These are phyloP conservation scores for Tortricodes alternella DNA, from an alignment of 2,888 invertebrate genomes.

Conservation along the genomic window DNA sequence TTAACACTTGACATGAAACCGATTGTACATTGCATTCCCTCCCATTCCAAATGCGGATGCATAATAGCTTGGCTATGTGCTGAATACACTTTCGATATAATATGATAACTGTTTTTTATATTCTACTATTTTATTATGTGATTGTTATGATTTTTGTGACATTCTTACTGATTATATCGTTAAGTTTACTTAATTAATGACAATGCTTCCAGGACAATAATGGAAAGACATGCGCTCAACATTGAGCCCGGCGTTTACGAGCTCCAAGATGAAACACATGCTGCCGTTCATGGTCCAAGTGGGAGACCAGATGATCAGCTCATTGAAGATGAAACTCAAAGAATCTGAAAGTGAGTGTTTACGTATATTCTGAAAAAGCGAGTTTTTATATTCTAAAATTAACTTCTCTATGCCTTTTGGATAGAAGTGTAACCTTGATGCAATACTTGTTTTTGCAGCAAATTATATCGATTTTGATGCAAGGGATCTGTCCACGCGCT, in stretches of 20 bases:
- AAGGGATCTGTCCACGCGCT: background rate
- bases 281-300: constrained; percentile 64
- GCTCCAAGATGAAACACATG: constrained; percentile 71
- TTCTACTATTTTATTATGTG: no score
- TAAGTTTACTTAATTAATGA: background rate
- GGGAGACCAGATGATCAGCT: constrained; percentile 51
- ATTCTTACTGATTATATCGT: background rate
- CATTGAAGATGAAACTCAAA: constrained; percentile 44
- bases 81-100: no score
- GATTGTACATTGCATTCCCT: no score
- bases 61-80: no score
- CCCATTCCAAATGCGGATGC: no score
- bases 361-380: no score
- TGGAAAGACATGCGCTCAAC: constrained; percentile 66
- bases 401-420: no score
- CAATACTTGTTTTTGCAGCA: background rate
- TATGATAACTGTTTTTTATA: no score
- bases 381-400: no score
- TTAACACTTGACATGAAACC: no score
- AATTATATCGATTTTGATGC: background rate
- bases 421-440: no score
- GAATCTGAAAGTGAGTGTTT: constrained; percentile 34
- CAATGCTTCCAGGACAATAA: constrained; percentile 48
- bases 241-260: constrained; percentile 72
- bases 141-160: no score